Evolutionary conservation across 1,140 invertebrate genomes (phyloP), one percentile per base, ranked within the genome.

Genomic region (Drosophila malerkotliana): DNA sequence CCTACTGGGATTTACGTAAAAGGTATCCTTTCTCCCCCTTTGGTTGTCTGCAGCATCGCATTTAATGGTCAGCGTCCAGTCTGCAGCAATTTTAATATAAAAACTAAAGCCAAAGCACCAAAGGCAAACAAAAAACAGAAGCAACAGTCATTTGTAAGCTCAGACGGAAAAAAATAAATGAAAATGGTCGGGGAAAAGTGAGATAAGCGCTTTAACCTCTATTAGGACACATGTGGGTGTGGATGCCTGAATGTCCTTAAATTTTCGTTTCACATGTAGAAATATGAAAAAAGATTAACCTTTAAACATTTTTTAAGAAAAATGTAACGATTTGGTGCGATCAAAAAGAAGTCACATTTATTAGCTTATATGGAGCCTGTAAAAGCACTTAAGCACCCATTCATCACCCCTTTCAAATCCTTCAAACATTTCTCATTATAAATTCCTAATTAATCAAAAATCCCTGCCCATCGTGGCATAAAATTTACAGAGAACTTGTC

Each of bases 1-100:
- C 83, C 83, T 88, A 73, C 79, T 77, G 83, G 79, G 83, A 88
- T 88, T 88, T 83, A 68, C 78, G 71, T 62, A 82, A 88, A 88
- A 88, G 79, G 82, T 87, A 78, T 69, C 55, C 51, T 37, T 52
- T 49, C 48, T 58, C 51, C 53, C 57, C 48, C 53, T 69, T 34
- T 6, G 41, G 34, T 41, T 34, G 72, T 79, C 80, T 69, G 77
- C 56, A 66, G 73, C 79, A 78, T 68, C 80, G 68, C 73, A 72
- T 79, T 87, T 87, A 87, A 87, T 87, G 71, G 83, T 63, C 64
- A 48, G 63, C 64, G 78, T 72, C 82, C 83, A 88, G 82, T 79
- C 82, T 81, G 83, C 44, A n/a, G 55, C 54, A 53, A 82, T 82
- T 88, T 87, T 87, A 87, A 87, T 87, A 87, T 88, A 88, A 87